Conservation (phyloP, 2,888 invertebrate species). For the Cerastis rubricosa region DNA sequence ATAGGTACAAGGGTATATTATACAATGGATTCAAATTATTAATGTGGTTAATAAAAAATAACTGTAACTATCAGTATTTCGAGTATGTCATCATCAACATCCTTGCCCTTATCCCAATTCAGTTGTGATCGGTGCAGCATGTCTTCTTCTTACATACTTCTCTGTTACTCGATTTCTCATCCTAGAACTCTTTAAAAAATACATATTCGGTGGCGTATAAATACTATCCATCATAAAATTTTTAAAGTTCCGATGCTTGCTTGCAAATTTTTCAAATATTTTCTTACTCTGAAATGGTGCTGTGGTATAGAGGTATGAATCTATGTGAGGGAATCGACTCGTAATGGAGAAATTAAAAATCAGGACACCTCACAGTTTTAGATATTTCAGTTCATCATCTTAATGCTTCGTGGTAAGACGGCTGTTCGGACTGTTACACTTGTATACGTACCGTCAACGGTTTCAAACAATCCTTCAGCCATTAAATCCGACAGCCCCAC, state of each 20-base stretch:
- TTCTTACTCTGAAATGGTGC: background rate
- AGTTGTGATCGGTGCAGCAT: too few species aligned
- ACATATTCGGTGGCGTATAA: background rate
- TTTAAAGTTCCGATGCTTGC: too few species aligned
- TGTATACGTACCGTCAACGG: slow-evolving; percentile 26
- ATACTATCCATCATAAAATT: too few species aligned
- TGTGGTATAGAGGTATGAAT: background rate
- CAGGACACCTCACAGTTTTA: background rate
- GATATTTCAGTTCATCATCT: background rate
- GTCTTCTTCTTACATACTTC: too few species aligned
- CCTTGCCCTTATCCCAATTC: too few species aligned
- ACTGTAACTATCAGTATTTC: background rate
- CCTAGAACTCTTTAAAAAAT: too few species aligned
- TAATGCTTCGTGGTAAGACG: background rate
- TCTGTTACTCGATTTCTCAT: too few species aligned
- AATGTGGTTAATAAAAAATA: too few species aligned
- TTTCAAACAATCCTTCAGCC: slow-evolving; percentile 27
- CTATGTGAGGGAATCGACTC: background rate
- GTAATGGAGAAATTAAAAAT: background rate
- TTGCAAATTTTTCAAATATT: too few species aligned
- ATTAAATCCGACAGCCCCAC: slow-evolving; percentile 75
- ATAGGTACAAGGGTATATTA: too few species aligned
- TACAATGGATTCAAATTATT: too few species aligned
- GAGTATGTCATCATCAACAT: background rate
- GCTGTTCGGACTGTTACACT: background rate